Evolutionary conservation across 2,113 vertebrate species (phyloP).

Genomic region (Panurus biarmicus): DNA sequence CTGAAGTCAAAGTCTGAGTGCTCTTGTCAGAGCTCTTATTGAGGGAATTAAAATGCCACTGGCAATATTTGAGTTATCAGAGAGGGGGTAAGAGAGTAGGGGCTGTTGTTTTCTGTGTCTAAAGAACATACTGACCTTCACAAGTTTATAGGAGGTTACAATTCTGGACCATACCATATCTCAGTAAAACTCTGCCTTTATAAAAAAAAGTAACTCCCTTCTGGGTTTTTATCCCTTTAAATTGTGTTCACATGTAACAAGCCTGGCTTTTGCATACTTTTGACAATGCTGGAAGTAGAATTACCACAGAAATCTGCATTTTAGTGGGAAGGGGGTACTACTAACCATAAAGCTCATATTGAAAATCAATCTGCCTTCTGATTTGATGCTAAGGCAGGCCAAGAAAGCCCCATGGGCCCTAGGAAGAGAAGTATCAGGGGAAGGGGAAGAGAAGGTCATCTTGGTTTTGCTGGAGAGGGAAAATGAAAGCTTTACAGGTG

Average conservation of each 20-base stretch:
- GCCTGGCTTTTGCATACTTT: background rate
- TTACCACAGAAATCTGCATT: slow-evolving; percentile 3
- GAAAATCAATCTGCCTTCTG: slow-evolving; percentile 16
- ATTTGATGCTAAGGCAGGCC: background rate
- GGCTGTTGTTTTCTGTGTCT: background rate
- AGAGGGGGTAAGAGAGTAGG: background rate
- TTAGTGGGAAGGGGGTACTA: background rate
- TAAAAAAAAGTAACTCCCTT: background rate
- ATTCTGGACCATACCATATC: background rate
- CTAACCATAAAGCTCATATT: background rate
- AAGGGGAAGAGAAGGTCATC: background rate
- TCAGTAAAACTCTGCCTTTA: background rate
- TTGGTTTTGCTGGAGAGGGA: background rate
- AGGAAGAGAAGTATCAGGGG: background rate
- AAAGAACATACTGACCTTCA: background rate
- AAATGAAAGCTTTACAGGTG: slow-evolving; percentile 28
- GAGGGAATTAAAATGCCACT: background rate
- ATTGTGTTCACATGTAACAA: background rate
- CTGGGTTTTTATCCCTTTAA: background rate
- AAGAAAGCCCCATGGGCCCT: background rate
- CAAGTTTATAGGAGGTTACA: background rate
- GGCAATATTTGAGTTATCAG: background rate
- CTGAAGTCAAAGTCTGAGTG: background rate
- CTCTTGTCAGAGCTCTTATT: background rate
- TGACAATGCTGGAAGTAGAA: background rate